Evolutionary conservation across 2,113 vertebrate species (phyloP).

Genomic region (Morphnarchus princeps): DNA sequence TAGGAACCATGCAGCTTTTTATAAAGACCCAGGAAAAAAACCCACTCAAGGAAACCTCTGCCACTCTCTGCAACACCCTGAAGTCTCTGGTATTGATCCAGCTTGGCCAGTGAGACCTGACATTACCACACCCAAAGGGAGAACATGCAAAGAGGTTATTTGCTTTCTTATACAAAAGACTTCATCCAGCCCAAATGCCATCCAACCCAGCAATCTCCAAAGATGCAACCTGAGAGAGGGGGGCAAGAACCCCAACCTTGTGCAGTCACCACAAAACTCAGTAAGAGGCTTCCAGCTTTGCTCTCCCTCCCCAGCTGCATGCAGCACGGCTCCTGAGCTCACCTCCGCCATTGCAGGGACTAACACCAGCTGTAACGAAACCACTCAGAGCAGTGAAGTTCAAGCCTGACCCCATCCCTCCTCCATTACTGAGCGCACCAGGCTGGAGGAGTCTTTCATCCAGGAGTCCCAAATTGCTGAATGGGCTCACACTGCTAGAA

Average conservation of each 20-base stretch:
- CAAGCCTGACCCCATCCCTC: not conserved
- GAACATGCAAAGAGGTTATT: not conserved
- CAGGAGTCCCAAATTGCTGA: not conserved
- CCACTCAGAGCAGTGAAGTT: not conserved
- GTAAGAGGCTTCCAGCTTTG: not conserved
- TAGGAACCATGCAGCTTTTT: not conserved
- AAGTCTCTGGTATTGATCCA: not conserved
- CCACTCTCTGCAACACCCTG: not conserved
- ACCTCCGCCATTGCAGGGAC: fast-evolving
- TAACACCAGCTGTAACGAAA: not conserved
- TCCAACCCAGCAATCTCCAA: not conserved
- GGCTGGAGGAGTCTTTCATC: not conserved
- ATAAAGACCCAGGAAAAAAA: not conserved
- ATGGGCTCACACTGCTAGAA: not conserved
- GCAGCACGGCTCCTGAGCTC: not conserved
- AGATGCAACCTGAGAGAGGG: not conserved
- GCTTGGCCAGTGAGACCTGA: not conserved
- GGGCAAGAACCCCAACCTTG: not conserved
- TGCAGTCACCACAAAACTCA: not conserved
- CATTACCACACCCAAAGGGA: not conserved
- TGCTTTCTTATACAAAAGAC: not conserved
- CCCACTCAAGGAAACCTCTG: not conserved
- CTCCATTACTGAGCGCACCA: not conserved
- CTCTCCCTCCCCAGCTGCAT: not conserved
- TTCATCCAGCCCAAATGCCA: not conserved